Base-by-base conservation (phyloP, 2,113 vertebrate genomes). In the Petromus typicus region DNA sequence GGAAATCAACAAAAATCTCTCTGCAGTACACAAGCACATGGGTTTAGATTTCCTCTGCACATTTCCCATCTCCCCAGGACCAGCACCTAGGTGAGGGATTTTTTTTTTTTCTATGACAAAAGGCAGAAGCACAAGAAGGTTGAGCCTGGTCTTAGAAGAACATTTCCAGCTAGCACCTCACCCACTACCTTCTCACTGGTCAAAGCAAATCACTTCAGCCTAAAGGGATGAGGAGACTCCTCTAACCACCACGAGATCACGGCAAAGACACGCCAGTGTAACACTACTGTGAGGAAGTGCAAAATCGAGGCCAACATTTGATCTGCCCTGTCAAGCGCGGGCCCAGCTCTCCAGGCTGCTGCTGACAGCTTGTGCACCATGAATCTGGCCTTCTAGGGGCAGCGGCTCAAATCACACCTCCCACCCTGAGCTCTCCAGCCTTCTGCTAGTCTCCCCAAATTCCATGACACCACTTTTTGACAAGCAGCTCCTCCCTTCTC, bases 401-500 rank as follows among this genome's bases (percentile, higher is more conserved):
- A 34, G 3, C 43, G 18, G 54, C n/a, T n/a, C 43, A n/a, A 95
- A 61, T 54, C 25, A 88, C 40, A 7, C 10, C 17, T 91, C 86
- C 81, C 81, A 88, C 86, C n/a, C 3, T 32, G 43, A 40, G 7
- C 10, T 66, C 45, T 57, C 48, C n/a, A 30, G 59, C 32, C 79
- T 57, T 91, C 40, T 78, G 14, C 59, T 66, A 64, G 32, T 13
- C 63, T 73, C 76, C 48, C 54, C 67, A 94, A 18, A 95, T 84
- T 97, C 64, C 40, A 32, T 16, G 43, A 79, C n/a, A 78, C 87
- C 23, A 54, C 63, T 45, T 83, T 92, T 80, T 83, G 59, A 59
- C 92, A 69, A 66, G 63, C 61, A 93, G 25, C 4, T 92, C 63
- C 7, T 96, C 45, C 89, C 59, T 95, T 40, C 32, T 86, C 89